These are phyloP conservation scores for Pseudomyrmex cubaensis DNA, from an alignment of 1,140 invertebrate species.

Conservation along the genomic window DNA sequence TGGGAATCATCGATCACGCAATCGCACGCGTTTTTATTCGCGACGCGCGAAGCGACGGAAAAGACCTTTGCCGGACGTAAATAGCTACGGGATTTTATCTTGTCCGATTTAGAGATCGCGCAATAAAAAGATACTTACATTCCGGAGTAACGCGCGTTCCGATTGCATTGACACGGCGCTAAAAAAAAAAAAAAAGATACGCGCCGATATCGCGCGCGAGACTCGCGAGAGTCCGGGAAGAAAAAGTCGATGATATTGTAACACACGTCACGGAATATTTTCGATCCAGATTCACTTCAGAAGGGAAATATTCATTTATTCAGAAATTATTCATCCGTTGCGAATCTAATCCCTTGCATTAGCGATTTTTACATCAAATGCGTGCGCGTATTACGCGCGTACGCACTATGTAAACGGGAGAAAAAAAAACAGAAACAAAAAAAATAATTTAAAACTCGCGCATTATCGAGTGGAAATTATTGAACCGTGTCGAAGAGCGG, in stretches of 20 bases:
- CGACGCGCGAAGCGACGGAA: constrained; percentile 29
- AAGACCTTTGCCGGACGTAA: constrained; percentile 49
- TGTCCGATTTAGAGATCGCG: background rate
- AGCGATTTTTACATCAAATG: too few species aligned
- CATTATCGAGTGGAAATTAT: constrained; percentile 6
- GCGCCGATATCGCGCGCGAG: too few species aligned
- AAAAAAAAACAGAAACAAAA: background rate
- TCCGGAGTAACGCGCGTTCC: background rate
- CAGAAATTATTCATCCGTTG: too few species aligned
- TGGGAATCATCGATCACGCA: constrained; percentile 4
- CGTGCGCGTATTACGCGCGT: too few species aligned
- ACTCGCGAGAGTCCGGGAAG: too few species aligned
- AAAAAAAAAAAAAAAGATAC: too few species aligned
- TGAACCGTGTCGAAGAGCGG: background rate
- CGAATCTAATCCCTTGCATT: too few species aligned
- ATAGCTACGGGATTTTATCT: background rate
- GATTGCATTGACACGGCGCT: constrained; percentile 7
- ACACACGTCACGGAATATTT: too few species aligned
- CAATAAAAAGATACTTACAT: background rate
- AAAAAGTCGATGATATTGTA: too few species aligned
- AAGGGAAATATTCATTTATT: too few species aligned
- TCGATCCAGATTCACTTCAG: too few species aligned
- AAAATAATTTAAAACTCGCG: background rate
- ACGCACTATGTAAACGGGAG: too few species aligned
- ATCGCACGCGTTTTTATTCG: background rate